phyloP scores from a whole-genome alignment of 2,113 vertebrate species.

The Sebastes fasciatus region DNA sequence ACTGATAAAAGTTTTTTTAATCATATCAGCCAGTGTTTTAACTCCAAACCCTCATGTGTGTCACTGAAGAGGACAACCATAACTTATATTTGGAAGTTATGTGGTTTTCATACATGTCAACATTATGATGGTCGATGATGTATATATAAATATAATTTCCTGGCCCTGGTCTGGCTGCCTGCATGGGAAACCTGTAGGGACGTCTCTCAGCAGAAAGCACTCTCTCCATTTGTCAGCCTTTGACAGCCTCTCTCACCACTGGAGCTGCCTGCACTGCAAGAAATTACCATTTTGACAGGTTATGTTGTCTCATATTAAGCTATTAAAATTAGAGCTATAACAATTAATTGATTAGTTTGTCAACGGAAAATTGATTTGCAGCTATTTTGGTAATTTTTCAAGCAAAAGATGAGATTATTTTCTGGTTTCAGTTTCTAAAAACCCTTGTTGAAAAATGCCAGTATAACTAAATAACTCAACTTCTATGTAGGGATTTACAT shows the following conservation, averaged over 20 bases:
- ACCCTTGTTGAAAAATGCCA: not conserved
- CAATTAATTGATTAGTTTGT: not conserved
- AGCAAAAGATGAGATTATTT: not conserved
- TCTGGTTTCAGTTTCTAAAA: not conserved
- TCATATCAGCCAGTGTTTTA: not conserved
- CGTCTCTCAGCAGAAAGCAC: slow-evolving; percentile 75
- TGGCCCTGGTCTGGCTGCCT: slow-evolving; percentile 34
- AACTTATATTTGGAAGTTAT: slow-evolving; percentile 1
- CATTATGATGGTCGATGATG: not conserved
- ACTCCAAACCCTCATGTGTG: not conserved
- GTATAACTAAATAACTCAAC: not conserved
- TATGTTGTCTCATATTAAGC: not conserved
- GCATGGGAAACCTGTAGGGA: slow-evolving; percentile 71
- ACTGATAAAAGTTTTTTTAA: not conserved
- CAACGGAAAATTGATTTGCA: not conserved
- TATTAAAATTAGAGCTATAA: slow-evolving; percentile 10
- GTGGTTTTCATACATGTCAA: slow-evolving; percentile 30
- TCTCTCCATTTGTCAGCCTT: slow-evolving; percentile 75
- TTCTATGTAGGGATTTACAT: not conserved
- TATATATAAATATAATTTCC: too few species aligned
- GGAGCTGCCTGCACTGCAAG: slow-evolving; percentile 68
- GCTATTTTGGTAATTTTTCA: not conserved
- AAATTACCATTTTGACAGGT: slow-evolving; percentile 46
- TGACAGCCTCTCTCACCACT: slow-evolving; percentile 59
- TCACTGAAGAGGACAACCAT: not conserved